Conservation (phyloP, 2,113 vertebrate species). For the Vimba vimba region DNA sequence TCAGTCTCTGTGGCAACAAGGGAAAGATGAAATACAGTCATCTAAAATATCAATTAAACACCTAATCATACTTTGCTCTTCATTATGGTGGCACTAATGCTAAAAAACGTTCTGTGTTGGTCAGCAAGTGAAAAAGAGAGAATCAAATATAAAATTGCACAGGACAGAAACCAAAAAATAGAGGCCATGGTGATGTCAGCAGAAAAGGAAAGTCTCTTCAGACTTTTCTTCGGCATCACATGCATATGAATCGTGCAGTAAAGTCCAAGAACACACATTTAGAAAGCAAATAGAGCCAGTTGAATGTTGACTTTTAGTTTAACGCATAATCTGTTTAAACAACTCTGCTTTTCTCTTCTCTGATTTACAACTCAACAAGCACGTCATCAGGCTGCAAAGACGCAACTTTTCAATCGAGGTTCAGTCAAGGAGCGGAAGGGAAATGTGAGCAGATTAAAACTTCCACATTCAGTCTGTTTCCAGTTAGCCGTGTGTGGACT, state of each 20-base stretch:
- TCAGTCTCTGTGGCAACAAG: no score
- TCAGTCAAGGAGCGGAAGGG: conserved; percentile 4
- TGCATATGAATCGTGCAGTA: not conserved
- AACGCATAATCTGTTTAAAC: not conserved
- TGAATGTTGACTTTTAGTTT: conserved; percentile 12
- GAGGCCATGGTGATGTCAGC: no score
- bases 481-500: conserved; percentile 30
- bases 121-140: no score
- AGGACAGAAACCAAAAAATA: no score
- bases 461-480: conserved; percentile 27
- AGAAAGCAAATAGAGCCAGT: not conserved
- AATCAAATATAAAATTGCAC: no score
- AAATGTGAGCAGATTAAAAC: conserved; percentile 19
- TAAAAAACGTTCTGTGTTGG: no score
- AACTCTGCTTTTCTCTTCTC: not conserved
- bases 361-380: conserved; percentile 22
- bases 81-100: no score
- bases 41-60: no score
- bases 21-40: no score
- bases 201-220: no score
- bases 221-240: not conserved
- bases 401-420: not conserved
- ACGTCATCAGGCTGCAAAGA: conserved; percentile 9
- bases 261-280: not conserved
- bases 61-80: no score